These are phyloP conservation scores for Sula dactylatra DNA, from an alignment of 2,113 vertebrate species.

Conservation along the genomic window DNA sequence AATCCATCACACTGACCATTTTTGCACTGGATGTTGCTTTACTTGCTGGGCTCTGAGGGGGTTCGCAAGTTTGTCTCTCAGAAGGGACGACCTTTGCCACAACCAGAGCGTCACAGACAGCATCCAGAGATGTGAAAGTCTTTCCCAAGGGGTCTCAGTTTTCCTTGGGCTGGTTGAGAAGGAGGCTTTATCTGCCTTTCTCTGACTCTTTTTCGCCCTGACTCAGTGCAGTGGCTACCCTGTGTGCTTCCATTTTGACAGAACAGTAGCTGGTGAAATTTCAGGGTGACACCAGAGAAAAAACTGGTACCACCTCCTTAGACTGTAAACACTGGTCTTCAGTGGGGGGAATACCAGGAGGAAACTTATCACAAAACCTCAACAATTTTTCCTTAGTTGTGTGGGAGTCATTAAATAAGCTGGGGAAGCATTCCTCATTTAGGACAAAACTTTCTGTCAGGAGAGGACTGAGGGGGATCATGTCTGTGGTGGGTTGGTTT, in stretches of 20 bases:
- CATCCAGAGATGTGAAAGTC: not conserved
- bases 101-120: not conserved
- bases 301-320: not conserved
- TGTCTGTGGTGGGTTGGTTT: not conserved
- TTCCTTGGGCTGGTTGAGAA: not conserved
- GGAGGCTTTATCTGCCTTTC: not conserved
- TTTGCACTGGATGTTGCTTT: not conserved
- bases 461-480: not conserved
- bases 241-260: not conserved
- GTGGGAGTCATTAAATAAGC: not conserved
- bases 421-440: not conserved
- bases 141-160: not conserved
- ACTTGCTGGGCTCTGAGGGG: not conserved
- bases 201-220: not conserved
- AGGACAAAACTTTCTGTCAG: not conserved
- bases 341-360: not conserved
- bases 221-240: not conserved
- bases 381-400: not conserved
- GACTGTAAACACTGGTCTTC: not conserved
- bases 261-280: not conserved
- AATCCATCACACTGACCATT: slow-evolving; percentile 17
- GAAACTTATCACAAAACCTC: slow-evolving; percentile 18
- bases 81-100: not conserved
- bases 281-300: not conserved
- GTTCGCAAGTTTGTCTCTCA: not conserved